phyloP scores from a whole-genome alignment of 1,140 invertebrate species.

The Pachyrhynchus sulphureomaculatus region DNA sequence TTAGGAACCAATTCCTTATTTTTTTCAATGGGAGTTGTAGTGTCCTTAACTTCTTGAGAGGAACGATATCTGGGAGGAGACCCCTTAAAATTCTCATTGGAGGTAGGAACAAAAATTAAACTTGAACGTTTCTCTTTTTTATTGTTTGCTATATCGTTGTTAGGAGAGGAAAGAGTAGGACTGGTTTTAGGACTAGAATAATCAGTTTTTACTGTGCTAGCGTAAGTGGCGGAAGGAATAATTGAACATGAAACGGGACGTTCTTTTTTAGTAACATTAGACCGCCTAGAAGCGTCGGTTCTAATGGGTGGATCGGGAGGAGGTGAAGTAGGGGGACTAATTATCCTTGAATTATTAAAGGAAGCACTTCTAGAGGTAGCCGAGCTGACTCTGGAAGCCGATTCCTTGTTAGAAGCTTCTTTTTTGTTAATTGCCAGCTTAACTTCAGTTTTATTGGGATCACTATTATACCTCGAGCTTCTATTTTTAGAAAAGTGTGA shows the following conservation, averaged over 20 bases:
- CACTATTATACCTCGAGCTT: constrained; percentile 62
- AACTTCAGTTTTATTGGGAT: constrained; percentile 57
- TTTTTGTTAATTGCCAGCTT: constrained; percentile 46
- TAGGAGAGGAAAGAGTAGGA: constrained; percentile 49
- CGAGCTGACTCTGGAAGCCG: constrained; percentile 25
- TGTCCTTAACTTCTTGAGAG: constrained; percentile 4
- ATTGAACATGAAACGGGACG: constrained; percentile 44
- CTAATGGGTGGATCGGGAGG: constrained; percentile 54
- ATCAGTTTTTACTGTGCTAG: constrained; percentile 36
- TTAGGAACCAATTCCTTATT: constrained; percentile 22
- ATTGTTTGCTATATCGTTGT: constrained; percentile 33
- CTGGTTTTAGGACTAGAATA: constrained; percentile 42
- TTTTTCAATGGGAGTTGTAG: not conserved
- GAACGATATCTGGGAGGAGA: constrained; percentile 22
- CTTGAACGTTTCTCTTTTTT: constrained; percentile 10
- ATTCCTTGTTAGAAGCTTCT: constrained; percentile 49
- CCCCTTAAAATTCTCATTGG: constrained; percentile 7
- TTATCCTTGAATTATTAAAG: constrained; percentile 48
- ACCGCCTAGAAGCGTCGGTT: constrained; percentile 47
- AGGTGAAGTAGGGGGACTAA: constrained; percentile 57
- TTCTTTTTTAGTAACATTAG: constrained; percentile 44
- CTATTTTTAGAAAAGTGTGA: constrained; percentile 81
- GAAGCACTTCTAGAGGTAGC: constrained; percentile 51
- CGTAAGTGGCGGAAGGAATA: constrained; percentile 45
- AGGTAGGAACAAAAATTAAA: constrained; percentile 8